A percentile compares a stretch with the other conserved stretches of the same genome.
These are phyloP conservation scores for Zaprionus tsacasi DNA, from an alignment of 1,140 invertebrate species.

Conservation along the genomic window DNA sequence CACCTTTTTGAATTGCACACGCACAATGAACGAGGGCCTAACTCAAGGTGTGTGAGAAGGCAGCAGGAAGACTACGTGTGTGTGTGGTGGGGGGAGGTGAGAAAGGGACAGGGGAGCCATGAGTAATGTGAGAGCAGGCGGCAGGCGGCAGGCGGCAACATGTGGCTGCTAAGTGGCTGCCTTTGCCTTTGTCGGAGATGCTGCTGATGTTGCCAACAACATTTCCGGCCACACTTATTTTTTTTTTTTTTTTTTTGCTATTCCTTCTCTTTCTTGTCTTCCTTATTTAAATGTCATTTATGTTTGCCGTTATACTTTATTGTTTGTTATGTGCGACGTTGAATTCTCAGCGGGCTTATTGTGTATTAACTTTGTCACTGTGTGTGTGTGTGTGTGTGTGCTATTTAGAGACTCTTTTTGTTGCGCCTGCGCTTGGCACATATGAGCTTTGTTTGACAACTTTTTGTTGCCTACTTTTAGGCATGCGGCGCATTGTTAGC, in stretches of 20 bases:
- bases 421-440: slow-evolving; percentile 26
- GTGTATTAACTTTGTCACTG: slow-evolving; percentile 46
- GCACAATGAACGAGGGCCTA: slow-evolving; percentile 2
- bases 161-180: slow-evolving; percentile 59
- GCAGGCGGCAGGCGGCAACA: slow-evolving; percentile 46
- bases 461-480: slow-evolving; percentile 39
- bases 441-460: background rate
- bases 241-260: slow-evolving; percentile 4
- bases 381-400: background rate
- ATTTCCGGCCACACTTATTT: slow-evolving; percentile 48
- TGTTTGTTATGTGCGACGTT: slow-evolving; percentile 32
- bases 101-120: background rate
- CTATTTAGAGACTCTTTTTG: background rate
- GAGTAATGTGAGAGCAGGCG: slow-evolving; percentile 7
- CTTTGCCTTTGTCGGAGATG: slow-evolving; percentile 23
- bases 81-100: background rate
- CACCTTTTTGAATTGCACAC: slow-evolving; percentile 63
- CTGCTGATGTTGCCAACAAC: slow-evolving; percentile 24
- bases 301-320: slow-evolving; percentile 61
- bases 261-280: slow-evolving; percentile 27
- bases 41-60: slow-evolving; percentile 1
- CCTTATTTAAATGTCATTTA: slow-evolving; percentile 67
- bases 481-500: background rate
- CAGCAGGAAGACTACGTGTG: background rate
- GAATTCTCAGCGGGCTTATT: slow-evolving; percentile 49